These are phyloP conservation scores for Ochotona curzoniae DNA, from an alignment of 2,113 vertebrate genomes.

Conservation along the genomic window DNA sequence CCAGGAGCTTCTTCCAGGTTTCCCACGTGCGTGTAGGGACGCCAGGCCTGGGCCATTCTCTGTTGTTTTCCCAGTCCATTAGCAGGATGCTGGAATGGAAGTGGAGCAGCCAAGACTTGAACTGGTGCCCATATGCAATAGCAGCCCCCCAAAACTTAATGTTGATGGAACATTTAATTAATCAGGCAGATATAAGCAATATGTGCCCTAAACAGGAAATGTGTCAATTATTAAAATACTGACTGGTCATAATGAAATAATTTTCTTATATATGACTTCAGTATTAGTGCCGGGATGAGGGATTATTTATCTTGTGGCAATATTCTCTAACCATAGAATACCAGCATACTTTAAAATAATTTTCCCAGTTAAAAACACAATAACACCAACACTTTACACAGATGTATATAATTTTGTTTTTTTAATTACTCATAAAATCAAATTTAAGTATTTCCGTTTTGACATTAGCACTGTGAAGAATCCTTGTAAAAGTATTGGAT, in stretches of 20 bases:
- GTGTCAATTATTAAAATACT: constrained; percentile 8
- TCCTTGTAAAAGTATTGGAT: background rate
- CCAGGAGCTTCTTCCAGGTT: too few relatives aligned
- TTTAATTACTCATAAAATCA: background rate
- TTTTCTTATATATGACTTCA: background rate
- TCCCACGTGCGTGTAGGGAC: too few relatives aligned
- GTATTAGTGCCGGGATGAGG: background rate
- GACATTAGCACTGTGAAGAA: background rate
- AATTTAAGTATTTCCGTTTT: background rate
- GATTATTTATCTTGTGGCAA: background rate
- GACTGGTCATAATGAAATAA: constrained; percentile 1
- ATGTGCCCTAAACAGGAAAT: background rate
- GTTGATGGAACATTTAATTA: background rate
- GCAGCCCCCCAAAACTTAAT: too few relatives aligned
- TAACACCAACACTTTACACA: background rate
- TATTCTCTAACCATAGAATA: background rate
- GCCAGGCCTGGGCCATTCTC: too few relatives aligned
- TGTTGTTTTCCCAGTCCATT: too few relatives aligned
- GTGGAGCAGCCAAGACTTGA: too few relatives aligned
- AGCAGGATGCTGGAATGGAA: too few relatives aligned
- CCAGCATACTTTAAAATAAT: background rate
- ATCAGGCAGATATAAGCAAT: background rate
- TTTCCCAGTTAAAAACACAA: background rate
- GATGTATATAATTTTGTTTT: background rate
- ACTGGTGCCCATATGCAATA: too few relatives aligned